Conservation (phyloP, 2,113 vertebrate genomes). For the Muntiacus muntjak region DNA sequence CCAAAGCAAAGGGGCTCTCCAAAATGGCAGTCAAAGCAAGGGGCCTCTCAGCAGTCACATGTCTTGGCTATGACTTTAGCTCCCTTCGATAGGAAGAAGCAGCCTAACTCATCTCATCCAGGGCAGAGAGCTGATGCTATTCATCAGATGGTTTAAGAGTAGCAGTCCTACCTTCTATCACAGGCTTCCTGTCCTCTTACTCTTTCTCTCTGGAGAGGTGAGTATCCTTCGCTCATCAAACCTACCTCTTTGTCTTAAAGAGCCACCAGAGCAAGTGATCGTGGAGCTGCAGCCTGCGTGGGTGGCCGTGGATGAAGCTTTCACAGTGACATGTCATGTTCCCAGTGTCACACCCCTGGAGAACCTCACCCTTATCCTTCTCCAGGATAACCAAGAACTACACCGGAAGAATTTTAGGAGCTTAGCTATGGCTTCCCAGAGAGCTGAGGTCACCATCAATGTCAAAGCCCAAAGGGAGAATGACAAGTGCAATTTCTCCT, state of each 20-base stretch:
- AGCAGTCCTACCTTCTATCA: background rate
- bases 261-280: conserved; percentile 57
- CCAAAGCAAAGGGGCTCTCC: background rate
- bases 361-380: conserved; percentile 56
- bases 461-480: conserved; percentile 45
- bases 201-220: background rate
- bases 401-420: conserved; percentile 42
- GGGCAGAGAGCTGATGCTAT: background rate
- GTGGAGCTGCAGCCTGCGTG: conserved; percentile 60
- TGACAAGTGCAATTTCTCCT: conserved; percentile 58
- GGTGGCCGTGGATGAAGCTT: conserved; percentile 42
- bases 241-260: conserved; percentile 45
- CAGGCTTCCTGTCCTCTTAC: background rate
- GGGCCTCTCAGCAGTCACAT: background rate
- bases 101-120: background rate
- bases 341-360: conserved; percentile 53
- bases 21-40: background rate
- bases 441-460: conserved; percentile 33
- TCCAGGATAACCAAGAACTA: conserved; percentile 38
- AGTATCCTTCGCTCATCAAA: background rate
- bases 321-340: conserved; percentile 58
- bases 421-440: background rate
- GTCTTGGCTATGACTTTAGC: background rate
- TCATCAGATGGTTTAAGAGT: background rate
- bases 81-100: background rate